phyloP scores from a whole-genome alignment of 2,888 invertebrate genomes.

The Hermaeophaga mercurialis region DNA sequence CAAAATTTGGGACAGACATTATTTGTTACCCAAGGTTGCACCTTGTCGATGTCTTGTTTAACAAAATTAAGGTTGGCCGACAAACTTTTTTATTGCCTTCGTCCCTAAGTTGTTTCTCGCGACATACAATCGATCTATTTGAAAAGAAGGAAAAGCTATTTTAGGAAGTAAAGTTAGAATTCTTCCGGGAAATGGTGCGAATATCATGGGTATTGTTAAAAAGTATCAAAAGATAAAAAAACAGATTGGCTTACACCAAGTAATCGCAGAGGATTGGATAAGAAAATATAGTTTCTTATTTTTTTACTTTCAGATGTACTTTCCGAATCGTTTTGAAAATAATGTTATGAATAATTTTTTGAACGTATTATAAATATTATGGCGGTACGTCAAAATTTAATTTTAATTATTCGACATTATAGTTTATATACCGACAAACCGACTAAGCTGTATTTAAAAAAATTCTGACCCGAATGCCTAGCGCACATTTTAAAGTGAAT shows the following conservation, averaged over 20 bases:
- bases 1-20: not conserved
- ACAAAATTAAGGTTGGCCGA: constrained; percentile 25
- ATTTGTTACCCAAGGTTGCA: constrained; percentile 19
- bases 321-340: too few relatives aligned
- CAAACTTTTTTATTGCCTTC: constrained; percentile 22
- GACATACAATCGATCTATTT: constrained; percentile 6
- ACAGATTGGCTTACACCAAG: not conserved
- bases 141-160: constrained; percentile 6
- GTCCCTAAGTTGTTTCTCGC: not conserved
- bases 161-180: not conserved
- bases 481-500: constrained; percentile 18
- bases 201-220: not conserved
- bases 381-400: too few relatives aligned
- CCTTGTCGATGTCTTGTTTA: constrained; percentile 33
- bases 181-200: not conserved
- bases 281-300: too few relatives aligned
- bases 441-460: too few relatives aligned
- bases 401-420: too few relatives aligned
- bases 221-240: not conserved
- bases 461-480: not conserved
- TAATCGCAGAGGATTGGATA: not conserved
- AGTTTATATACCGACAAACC: too few relatives aligned
- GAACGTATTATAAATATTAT: too few relatives aligned
- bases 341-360: too few relatives aligned
- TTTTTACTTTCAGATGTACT: too few relatives aligned